Conservation (phyloP, 2,888 invertebrate species). For the Lepidocyrtinus sp. region DNA sequence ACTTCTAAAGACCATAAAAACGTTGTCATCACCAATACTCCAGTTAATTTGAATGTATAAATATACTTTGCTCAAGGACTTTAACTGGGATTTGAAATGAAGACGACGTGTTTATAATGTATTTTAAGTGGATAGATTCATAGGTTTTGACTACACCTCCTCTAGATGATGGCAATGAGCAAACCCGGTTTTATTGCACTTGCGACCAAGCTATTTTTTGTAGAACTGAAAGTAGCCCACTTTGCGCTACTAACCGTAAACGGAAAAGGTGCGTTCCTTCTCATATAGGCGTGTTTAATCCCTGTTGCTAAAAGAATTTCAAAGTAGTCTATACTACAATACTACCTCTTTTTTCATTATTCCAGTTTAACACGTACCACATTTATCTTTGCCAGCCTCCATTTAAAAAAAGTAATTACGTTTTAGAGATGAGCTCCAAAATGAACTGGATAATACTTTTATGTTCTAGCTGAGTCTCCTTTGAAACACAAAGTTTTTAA, state of each 20-base stretch:
- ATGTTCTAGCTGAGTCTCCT: neutral
- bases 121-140: no score
- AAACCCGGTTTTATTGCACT: no score
- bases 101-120: no score
- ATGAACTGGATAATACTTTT: conserved; percentile 1
- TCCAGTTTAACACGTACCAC: conserved; percentile 2
- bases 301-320: neutral
- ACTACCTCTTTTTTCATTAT: neutral
- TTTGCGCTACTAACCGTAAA: neutral
- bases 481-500: neutral
- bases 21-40: no score
- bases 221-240: neutral
- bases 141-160: no score
- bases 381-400: conserved; percentile 13
- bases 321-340: neutral
- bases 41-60: no score
- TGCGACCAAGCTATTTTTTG: neutral
- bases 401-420: conserved; percentile 7
- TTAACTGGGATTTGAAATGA: no score
- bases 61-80: no score
- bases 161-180: no score
- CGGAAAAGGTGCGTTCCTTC: neutral
- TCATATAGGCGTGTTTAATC: neutral
- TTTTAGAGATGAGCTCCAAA: conserved; percentile 1
- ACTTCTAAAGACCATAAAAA: no score